Evolutionary conservation across 2,113 vertebrate species (phyloP), one percentile per base, ranked within the genome.

Genomic region (Psophia crepitans): DNA sequence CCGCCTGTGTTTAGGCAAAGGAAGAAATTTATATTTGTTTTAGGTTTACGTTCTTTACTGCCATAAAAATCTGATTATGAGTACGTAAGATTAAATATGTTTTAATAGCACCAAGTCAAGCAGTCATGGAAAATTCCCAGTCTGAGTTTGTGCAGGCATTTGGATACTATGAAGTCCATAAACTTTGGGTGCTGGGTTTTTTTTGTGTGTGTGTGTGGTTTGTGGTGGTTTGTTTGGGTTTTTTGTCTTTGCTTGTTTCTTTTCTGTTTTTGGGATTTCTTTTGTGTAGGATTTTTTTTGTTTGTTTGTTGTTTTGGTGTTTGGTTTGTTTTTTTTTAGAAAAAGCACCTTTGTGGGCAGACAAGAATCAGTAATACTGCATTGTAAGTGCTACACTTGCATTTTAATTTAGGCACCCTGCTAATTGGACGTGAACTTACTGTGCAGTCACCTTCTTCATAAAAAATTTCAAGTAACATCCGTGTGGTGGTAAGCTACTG

Each of bases 121-220:
- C 73, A 82, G 53, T 57, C 53, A 58, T 92, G 89, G 94, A 97
- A 92, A 96, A 87, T 95, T 94, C 86, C 84, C 41, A 53, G 37
- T 35, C 65, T 82, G 57, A 87, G 69, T 33, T 84, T 93, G 39
- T 94, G 43, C 44, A 89, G 39, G 7, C 61, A 14, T 87, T 73
- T 64, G 21, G 20, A 53, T 90, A n/a, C 27, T 54, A 1, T 85
- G 20, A 86, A 76, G 63, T 24, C 28, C 16, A 11, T 43, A 64
- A 22, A 28, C 56, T 79, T 71, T 15, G 18, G 23, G 8, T 11
- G 87, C 13, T 64, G 21, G 17, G 15, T 9, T 53, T 53, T 53
- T 26, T 27, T 53, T 53, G n/a, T n/a, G n/a, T n/a, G n/a, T n/a
- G n/a, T n/a, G n/a, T n/a, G n/a, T n/a, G n/a, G n/a, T n/a, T n/a